Evolutionary conservation across 2,888 invertebrate species (phyloP).

Genomic region (Alviniconcha strummeri): DNA sequence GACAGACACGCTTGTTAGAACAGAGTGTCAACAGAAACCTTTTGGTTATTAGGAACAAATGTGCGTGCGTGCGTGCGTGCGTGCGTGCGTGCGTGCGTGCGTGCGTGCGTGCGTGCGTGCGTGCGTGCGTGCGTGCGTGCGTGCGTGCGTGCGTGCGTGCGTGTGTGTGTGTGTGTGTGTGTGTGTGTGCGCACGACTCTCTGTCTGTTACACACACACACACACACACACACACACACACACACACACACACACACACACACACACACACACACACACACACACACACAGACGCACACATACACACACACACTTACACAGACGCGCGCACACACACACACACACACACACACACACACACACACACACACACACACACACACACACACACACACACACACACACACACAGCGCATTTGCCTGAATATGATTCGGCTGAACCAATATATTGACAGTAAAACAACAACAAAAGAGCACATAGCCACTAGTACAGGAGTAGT

Average conservation of each 20-base stretch:
- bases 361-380: background rate
- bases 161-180: background rate
- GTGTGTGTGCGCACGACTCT: background rate
- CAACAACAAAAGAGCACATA: too few relatives aligned
- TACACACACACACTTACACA: background rate
- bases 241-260: conserved; percentile 11
- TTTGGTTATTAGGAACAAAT: too few relatives aligned
- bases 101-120: background rate
- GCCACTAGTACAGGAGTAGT: background rate
- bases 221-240: background rate
- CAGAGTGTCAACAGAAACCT: too few relatives aligned
- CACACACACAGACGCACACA: background rate
- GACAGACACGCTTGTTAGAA: too few relatives aligned
- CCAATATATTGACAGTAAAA: too few relatives aligned
- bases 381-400: conserved; percentile 10
- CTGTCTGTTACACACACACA: background rate
- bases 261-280: conserved; percentile 5
- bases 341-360: conserved; percentile 5
- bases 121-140: background rate
- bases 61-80: background rate
- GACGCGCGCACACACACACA: background rate
- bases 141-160: background rate
- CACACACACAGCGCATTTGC: background rate
- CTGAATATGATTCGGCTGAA: background rate
- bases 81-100: background rate